A percentile compares a stretch with the other conserved stretches of the same genome.
phyloP scores from a whole-genome alignment of 2,797 vertebrate genomes.

The Poeciliopsis presidionis region DNA sequence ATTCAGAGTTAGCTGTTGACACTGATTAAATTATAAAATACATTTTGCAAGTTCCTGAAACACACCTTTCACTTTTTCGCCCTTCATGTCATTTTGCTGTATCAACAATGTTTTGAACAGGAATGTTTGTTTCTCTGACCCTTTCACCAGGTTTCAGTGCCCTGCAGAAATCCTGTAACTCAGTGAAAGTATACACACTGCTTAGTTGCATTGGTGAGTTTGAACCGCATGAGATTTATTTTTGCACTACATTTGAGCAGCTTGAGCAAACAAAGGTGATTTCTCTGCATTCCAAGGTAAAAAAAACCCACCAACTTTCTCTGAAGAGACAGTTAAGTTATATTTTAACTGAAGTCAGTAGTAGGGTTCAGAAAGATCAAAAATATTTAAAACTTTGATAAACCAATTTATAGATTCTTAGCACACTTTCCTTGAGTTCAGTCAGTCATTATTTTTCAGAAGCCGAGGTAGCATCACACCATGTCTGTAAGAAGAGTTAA shows the following conservation, averaged over 20 bases:
- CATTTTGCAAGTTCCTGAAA: constrained; percentile 11
- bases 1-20: constrained; percentile 4
- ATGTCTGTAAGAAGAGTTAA: neutral
- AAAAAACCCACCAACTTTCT: neutral
- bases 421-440: neutral
- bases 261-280: neutral
- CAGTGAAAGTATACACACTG: constrained; percentile 53
- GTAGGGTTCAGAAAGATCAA: neutral
- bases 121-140: constrained; percentile 68
- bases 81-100: constrained; percentile 20
- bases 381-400: neutral
- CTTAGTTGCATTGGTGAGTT: constrained; percentile 67
- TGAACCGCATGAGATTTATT: constrained; percentile 58
- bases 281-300: constrained; percentile 37
- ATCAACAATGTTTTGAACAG: constrained; percentile 45
- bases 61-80: neutral
- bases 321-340: neutral
- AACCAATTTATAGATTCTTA: neutral
- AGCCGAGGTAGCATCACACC: neutral
- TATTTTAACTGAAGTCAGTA: neutral
- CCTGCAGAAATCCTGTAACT: constrained; percentile 55
- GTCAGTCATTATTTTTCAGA: neutral
- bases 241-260: constrained; percentile 32
- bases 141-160: constrained; percentile 67
- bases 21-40: constrained; percentile 12